Evolutionary conservation across 2,797 vertebrate species (phyloP), one percentile per base, ranked within the genome.

Genomic region (Anguilla marmorata): DNA sequence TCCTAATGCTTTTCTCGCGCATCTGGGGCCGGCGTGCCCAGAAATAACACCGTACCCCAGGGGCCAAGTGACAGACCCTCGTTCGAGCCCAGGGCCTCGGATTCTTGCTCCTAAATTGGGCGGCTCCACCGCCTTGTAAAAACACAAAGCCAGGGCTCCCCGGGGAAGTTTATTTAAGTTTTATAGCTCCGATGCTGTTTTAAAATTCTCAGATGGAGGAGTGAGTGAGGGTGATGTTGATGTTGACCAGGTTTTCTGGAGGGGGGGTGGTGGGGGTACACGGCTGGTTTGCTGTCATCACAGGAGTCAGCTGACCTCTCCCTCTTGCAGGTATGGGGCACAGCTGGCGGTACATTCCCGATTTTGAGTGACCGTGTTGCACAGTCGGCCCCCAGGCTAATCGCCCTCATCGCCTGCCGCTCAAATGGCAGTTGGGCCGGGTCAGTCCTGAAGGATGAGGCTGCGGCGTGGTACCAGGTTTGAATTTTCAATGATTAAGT

Each of bases 51-150:
- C 8, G 11, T 52, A 58, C 76, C 52, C 72, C 72, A 16, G 27
- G 45, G 69, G 27, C 69, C 19, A 30, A 54, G 80, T 45, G 60
- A 72, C 86, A 87, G 76, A 87, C 86, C 76, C 50, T 33, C 74
- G 41, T 50, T 58, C 27, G 19, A 52, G 86, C 82, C 82, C 58
- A 19, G 60, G 79, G 27, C 41, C 52, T n/a, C 30, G 24, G 1
- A n/a, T 48, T 52, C 79, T 2, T 33, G 69, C 24, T 74, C 33
- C 69, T 33, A 74, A 12, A 27, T 74, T 33, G 69, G 69, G 69
- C 69, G 1, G n/a, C 12, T 74, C 11, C 27, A 33, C 4, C 14
- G 66, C 24, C 37, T 30, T 69, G 66, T 69, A 69, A 69, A 74
- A 74, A 63, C 30, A 33, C n/a, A 74, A 74, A 74, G 69, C 27